A percentile compares a stretch with the other conserved stretches of the same genome.
Conservation (phyloP, 2,113 vertebrate species). For the Dunckerocampus dactyliophorus region DNA sequence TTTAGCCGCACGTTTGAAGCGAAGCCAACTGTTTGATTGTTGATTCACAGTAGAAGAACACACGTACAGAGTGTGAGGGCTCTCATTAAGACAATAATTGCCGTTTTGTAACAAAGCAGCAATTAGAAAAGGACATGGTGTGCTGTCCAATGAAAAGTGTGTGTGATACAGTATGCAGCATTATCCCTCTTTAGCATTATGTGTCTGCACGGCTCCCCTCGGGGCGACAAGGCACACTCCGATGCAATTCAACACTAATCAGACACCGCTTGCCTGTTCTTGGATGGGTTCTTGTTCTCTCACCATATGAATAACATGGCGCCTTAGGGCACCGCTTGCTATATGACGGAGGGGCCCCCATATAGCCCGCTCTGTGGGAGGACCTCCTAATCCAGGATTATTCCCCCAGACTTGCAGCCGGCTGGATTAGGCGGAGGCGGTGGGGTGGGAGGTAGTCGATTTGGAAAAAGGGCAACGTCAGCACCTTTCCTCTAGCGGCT, state of each 20-base stretch:
- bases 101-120: conserved; percentile 31
- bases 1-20: too few species aligned
- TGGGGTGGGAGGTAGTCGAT: conserved; percentile 2
- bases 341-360: conserved; percentile 9
- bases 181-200: conserved; percentile 61
- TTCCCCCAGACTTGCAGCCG: conserved; percentile 58
- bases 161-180: conserved; percentile 48
- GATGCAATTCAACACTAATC: conserved; percentile 60
- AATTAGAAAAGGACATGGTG: conserved; percentile 38
- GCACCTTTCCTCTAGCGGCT: conserved; percentile 64
- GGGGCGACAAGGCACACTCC: conserved; percentile 52
- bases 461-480: conserved; percentile 64
- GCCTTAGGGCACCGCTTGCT: conserved; percentile 64
- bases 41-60: too few species aligned
- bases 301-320: conserved; percentile 29
- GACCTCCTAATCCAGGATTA: conserved; percentile 70
- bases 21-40: too few species aligned
- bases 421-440: conserved; percentile 60
- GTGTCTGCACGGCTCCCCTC: conserved; percentile 54
- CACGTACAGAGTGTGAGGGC: background rate
- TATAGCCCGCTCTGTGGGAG: conserved; percentile 40
- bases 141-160: conserved; percentile 43
- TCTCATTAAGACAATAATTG: conserved; percentile 39
- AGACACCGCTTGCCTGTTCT: conserved; percentile 60
- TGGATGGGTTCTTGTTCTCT: conserved; percentile 42